Base-by-base conservation (phyloP, 2,797 vertebrate species). In the Cirrhinus molitorella region DNA sequence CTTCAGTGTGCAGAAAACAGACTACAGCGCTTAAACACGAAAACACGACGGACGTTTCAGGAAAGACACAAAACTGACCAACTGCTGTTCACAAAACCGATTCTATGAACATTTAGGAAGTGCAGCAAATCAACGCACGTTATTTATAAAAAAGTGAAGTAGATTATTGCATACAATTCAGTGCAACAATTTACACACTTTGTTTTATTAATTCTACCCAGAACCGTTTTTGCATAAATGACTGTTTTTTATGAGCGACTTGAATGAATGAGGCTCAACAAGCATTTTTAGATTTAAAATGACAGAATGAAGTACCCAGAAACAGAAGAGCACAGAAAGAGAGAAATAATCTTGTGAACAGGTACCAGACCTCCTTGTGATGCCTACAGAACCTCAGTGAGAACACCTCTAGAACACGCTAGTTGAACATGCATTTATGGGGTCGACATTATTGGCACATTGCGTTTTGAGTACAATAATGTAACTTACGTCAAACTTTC, bases 371-470 rank as follows among this genome's bases (percentile, higher is more conserved):
- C 57, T 80, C 71, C 31, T 67, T 66, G 51, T 59, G 53, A 88
- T 49, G 85, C 73, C 80, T 83, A 83, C 85, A 70, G 76, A 23
- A 77, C 81, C 57, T 74, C 31, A 74, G 14, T 74, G 80, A 65
- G 57, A 65, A 65, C 34, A 77, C 51, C 45, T 53, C 66, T 72
- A 86, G 84, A 63, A 78, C 88, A 89, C n/a, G 82, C 79, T 86
- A 80, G 87, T 34, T 51, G n/a, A 67, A 86, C 80, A 25, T 43
- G n/a, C n/a, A n/a, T n/a, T 59, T 88, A 89, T 80, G 83, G 89
- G 61, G 76, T 88, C 12, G 9, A 61, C 73, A 83, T 59, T 67
- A 63, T 93, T 95, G 94, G 94, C 94, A 95, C 94, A 80, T 91
- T 81, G 85, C 82, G 83, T 84, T 86, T 83, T 49, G 14, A 43